Evolutionary conservation across 2,113 vertebrate genomes (phyloP).

Genomic region (Daphoenositta chrysoptera): DNA sequence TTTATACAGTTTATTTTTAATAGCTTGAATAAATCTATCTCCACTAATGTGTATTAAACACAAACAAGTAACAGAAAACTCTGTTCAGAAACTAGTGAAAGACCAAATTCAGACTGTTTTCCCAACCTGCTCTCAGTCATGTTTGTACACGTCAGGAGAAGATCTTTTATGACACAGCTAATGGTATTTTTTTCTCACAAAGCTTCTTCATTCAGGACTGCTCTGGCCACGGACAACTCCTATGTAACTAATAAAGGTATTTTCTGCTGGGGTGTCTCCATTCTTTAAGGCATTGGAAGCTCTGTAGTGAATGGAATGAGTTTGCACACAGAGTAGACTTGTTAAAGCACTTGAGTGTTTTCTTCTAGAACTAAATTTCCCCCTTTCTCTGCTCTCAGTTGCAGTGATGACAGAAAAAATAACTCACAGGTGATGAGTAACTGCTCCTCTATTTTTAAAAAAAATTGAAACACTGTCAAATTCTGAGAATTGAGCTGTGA

Average conservation of each 20-base stretch:
- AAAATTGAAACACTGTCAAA: not conserved
- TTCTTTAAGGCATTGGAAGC: not conserved
- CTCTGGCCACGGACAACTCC: not conserved
- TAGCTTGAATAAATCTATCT: constrained; percentile 29
- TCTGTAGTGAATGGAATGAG: not conserved
- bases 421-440: not conserved
- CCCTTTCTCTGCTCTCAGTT: not conserved
- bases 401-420: not conserved
- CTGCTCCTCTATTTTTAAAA: not conserved
- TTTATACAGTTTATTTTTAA: constrained; percentile 26
- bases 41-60: not conserved
- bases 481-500: not conserved
- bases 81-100: not conserved
- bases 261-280: not conserved
- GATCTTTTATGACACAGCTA: not conserved
- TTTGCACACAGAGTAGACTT: not conserved
- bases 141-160: not conserved
- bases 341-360: not conserved
- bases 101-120: not conserved
- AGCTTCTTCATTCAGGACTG: not conserved
- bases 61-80: constrained; percentile 22
- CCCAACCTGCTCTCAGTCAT: not conserved
- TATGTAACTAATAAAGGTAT: not conserved
- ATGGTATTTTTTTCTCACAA: not conserved
- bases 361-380: not conserved